A percentile compares a stretch with the other conserved stretches of the same genome.
Evolutionary conservation across 2,888 invertebrate species (phyloP).

Genomic region (Zootermopsis nevadensis): DNA sequence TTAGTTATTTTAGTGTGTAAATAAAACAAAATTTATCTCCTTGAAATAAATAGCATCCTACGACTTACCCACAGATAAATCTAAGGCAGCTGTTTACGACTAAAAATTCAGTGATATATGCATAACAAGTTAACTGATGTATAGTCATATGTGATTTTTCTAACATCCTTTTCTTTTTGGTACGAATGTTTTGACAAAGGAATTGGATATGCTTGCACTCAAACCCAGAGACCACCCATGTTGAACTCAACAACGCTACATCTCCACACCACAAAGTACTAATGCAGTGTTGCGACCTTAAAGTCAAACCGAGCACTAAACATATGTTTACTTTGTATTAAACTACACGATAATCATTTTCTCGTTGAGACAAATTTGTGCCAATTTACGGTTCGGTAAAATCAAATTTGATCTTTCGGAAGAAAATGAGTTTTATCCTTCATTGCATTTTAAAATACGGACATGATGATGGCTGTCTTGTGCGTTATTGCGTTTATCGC

Average conservation of each 20-base stretch:
- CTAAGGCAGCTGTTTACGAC: not conserved
- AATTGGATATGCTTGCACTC: constrained; percentile 13
- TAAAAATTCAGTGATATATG: not conserved
- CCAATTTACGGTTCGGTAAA: too few species aligned
- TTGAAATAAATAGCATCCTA: too few species aligned
- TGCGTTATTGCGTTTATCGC: too few species aligned
- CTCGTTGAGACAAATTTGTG: too few species aligned
- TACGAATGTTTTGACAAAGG: constrained; percentile 30
- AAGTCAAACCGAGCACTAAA: not conserved
- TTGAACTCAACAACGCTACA: constrained; percentile 1
- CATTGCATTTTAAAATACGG: too few species aligned
- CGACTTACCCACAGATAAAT: not conserved
- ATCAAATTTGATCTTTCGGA: too few species aligned
- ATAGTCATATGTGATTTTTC: constrained; percentile 13
- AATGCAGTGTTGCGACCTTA: constrained; percentile 37
- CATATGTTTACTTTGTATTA: not conserved
- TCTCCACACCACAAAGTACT: not conserved
- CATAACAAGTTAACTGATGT: not conserved
- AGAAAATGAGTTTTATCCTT: too few species aligned
- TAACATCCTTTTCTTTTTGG: not conserved
- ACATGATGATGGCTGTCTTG: too few species aligned
- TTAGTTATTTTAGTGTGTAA: too few species aligned
- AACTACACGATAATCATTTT: too few species aligned
- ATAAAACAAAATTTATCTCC: too few species aligned
- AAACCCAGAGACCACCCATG: constrained; percentile 28